Base-by-base conservation (phyloP, 2,888 invertebrate species). In the Morpho achilles region DNA sequence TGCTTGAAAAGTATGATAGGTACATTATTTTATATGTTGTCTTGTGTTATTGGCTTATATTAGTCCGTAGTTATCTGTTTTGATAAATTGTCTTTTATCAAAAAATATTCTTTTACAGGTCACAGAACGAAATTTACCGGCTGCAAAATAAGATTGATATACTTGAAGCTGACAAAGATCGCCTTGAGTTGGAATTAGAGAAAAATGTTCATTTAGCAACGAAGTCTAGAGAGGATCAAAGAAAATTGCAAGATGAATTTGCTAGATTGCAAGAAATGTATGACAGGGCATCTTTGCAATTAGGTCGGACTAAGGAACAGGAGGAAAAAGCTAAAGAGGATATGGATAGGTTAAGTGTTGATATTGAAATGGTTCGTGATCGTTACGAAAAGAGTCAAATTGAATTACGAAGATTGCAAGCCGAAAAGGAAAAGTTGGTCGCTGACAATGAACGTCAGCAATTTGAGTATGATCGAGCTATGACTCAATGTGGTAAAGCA, bases 1-100 rank as follows among this genome's bases (percentile, higher is more conserved):
- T 97, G 92, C 92, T 97, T 71, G 97, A 97, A 86, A 97, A 97
- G 92, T 96, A 96, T 84, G 97, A 97, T 89, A 94, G 95, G 95
- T 95, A 92, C 81, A 74, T 75, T 76, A 67, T 71, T 76, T 65
- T 74, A 40, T 60, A 72, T 87, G 84, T 87, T 75, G 86, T 87
- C 77, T 82, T 81, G 88, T 88, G 82, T 78, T 83, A 77, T 79
- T 81, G 75, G 73, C 73, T 67, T 50, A 62, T 63, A 57, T 64
- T 69, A 72, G 58, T 56, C 44, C 40, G 41, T 16, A 64, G 61
- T 65, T 43, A 42, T 59, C 46, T 48, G 16, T 56, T 53, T 56
- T 63, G 56, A 55, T 54, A 9, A 49, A 45, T 2, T 22, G 39
- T 56, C 55, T 50, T 47, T 45, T 40, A 22, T 48, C 7, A 54